Base-by-base conservation (phyloP, 2,888 invertebrate genomes). In the Diplolepis rosae region DNA sequence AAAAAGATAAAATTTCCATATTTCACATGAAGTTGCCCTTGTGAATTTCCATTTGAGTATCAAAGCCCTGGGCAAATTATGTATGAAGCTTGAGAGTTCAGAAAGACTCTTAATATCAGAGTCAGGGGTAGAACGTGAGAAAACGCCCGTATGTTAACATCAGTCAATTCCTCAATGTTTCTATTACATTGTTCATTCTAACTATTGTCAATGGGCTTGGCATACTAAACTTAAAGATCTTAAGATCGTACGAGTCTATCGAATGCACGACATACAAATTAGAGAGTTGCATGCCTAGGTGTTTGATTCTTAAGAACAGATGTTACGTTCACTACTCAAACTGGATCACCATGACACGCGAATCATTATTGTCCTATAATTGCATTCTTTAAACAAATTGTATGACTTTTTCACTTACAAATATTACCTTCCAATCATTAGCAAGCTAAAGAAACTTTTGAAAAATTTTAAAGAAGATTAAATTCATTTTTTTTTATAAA, bases 101-200 rank as follows among this genome's bases (percentile, higher is more conserved):
- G 61, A 39, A 61, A 61, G 35, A 56, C 24, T 30, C 32, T 54
- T 56, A 56, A 56, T 24, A 56, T 35, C 56, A 61, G 24, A 61
- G 39, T 61, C 35, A 61, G 24, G 61, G 35, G 61, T 39, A 39
- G 61, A 61, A 61, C 61, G 61, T 61, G 61, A 61, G 61, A 61
- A 56, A 61, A 61, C 61, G 61, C 24, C 61, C n/a, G 39, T 39
- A n/a, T 61, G 61, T 61, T 61, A 61, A 61, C 39, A 61, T 61
- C 45, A 45, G 18, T 9, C 39, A n/a, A 61, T 61, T 61, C 24
- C 24, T 61, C 24, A 39, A 24, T n/a, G 61, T 39, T 61, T 27
- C 61, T 24, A 22, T 39, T 61, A 11, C 39, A 7, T 39, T 39
- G 1, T 39, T 24, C 61, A 39, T 61, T 61, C 24, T 35, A 61